A percentile compares a stretch with the other conserved stretches of the same genome.
These are phyloP conservation scores for Hybognathus amarus DNA, from an alignment of 2,797 vertebrate species.

Conservation along the genomic window DNA sequence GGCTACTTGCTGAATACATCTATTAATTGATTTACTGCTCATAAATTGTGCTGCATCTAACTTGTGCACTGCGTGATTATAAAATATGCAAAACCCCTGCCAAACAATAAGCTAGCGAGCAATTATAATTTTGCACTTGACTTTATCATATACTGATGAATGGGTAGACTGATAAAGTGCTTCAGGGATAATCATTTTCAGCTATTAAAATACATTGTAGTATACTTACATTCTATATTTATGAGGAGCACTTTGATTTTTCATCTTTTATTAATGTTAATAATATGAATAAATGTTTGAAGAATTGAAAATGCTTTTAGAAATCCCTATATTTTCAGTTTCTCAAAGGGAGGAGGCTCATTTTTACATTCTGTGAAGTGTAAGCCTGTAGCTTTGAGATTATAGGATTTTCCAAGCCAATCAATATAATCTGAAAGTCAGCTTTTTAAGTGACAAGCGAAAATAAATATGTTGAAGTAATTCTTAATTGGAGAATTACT, in stretches of 20 bases:
- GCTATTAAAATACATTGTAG: not conserved
- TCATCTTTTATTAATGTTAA: conserved; percentile 1
- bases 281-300: conserved; percentile 10
- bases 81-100: not conserved
- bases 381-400: not conserved
- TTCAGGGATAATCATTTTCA: not conserved
- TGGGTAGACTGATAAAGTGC: not conserved
- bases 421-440: conserved; percentile 21
- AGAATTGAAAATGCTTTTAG: not conserved
- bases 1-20: too few relatives aligned
- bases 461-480: conserved; percentile 1
- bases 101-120: not conserved
- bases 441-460: not conserved
- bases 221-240: not conserved
- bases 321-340: not conserved
- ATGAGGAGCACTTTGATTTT: conserved; percentile 4
- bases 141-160: not conserved
- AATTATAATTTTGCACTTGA: not conserved
- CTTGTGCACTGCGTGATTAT: not conserved
- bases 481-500: conserved; percentile 21
- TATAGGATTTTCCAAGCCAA: not conserved
- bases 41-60: too few relatives aligned
- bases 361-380: not conserved
- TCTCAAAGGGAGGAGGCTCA: not conserved
- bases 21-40: too few relatives aligned